Evolutionary conservation across 2,888 invertebrate species (phyloP).

Genomic region (Dascillus cervinus): DNA sequence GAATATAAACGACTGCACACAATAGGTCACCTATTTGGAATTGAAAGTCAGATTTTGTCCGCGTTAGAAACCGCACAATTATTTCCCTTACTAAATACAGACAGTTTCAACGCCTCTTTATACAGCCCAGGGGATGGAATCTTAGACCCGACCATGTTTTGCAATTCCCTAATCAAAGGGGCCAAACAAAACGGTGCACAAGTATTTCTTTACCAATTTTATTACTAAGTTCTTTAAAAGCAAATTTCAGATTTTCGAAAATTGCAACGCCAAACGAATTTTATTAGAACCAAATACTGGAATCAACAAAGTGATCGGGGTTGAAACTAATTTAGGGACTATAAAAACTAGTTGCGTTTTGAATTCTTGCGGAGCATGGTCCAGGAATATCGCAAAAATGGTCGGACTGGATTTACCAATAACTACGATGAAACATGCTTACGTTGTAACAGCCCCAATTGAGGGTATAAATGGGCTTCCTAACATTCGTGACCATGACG

Average conservation of each 20-base stretch:
- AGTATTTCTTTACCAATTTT: conserved; percentile 41
- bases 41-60: conserved; percentile 65
- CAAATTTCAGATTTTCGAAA: conserved; percentile 57
- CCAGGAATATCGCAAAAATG: conserved; percentile 61
- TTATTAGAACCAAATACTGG: conserved; percentile 58
- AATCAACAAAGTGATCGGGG: conserved; percentile 63
- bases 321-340: conserved; percentile 64
- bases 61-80: conserved; percentile 67
- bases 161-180: conserved; percentile 65
- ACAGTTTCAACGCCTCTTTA: conserved; percentile 66
- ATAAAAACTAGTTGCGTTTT: conserved; percentile 73
- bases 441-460: conserved; percentile 74
- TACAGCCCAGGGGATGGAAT: conserved; percentile 76
- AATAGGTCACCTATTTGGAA: conserved; percentile 68
- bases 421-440: conserved; percentile 81
- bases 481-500: conserved; percentile 82
- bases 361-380: conserved; percentile 80
- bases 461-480: conserved; percentile 67
- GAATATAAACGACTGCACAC: conserved; percentile 78
- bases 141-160: conserved; percentile 77
- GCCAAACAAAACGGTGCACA: conserved; percentile 64
- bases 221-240: not conserved
- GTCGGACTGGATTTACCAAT: conserved; percentile 66
- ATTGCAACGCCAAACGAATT: conserved; percentile 66
- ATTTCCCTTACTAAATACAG: conserved; percentile 70